phyloP scores from a whole-genome alignment of 2,888 invertebrate species.

The Apamea epomidion region DNA sequence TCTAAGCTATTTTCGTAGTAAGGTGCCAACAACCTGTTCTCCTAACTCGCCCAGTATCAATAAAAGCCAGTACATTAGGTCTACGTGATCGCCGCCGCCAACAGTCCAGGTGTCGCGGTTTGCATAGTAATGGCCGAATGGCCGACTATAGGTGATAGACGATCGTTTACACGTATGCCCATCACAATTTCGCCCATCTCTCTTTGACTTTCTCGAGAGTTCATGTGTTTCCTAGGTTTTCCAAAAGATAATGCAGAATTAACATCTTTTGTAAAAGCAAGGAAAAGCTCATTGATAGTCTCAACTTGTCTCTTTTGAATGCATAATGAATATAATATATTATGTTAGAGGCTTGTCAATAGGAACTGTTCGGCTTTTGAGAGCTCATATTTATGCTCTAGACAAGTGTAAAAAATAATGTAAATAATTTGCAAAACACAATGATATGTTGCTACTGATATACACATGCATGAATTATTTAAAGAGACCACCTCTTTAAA shows the following conservation, averaged over 20 bases:
- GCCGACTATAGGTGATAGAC: constrained; percentile 17
- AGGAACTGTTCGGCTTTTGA: neutral
- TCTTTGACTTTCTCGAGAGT: constrained; percentile 47
- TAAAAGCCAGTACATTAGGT: constrained; percentile 25
- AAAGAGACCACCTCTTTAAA: too few relatives aligned
- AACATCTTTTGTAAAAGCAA: neutral
- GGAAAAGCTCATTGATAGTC: neutral
- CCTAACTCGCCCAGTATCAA: neutral
- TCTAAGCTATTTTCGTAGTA: neutral
- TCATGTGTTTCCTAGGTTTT: constrained; percentile 31
- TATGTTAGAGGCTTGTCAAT: neutral
- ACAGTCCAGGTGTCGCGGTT: constrained; percentile 22
- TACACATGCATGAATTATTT: too few relatives aligned
- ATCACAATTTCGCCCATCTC: constrained; percentile 47
- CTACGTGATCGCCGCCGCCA: constrained; percentile 32
- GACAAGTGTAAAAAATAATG: neutral
- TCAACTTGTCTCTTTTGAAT: neutral
- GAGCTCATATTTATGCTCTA: too few relatives aligned
- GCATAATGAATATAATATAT: neutral
- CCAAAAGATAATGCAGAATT: constrained; percentile 1
- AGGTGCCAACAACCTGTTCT: neutral
- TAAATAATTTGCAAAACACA: neutral
- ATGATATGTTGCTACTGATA: neutral
- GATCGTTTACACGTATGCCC: constrained; percentile 26
- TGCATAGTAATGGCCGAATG: constrained; percentile 47